These are phyloP conservation scores for Ondatra zibethicus DNA, from an alignment of 2,113 vertebrate genomes.

Conservation along the genomic window DNA sequence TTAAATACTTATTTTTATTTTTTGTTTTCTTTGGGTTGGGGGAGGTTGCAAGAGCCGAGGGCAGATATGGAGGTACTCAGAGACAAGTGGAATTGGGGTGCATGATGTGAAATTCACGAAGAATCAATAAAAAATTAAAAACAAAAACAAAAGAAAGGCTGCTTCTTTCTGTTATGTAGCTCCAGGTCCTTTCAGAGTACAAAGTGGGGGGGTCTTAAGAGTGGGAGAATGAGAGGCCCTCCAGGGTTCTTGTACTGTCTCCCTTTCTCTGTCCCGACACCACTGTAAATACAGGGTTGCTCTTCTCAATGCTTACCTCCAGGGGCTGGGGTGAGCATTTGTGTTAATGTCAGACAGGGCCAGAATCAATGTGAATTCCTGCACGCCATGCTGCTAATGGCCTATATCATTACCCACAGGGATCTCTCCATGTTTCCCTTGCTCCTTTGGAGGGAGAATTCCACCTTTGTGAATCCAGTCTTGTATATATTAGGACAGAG, in stretches of 20 bases:
- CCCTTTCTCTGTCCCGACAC: neutral
- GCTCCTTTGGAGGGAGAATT: slow-evolving; percentile 38
- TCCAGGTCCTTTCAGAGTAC: neutral
- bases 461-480: slow-evolving; percentile 25
- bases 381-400: slow-evolving; percentile 16
- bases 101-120: neutral
- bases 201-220: neutral
- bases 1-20: neutral
- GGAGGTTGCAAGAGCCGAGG: neutral
- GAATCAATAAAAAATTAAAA: neutral
- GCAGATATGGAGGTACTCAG: neutral
- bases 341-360: slow-evolving; percentile 39
- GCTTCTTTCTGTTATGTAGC: neutral
- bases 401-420: neutral
- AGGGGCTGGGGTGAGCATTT: slow-evolving; percentile 17
- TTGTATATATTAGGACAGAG: neutral
- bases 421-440: neutral
- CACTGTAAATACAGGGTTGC: slow-evolving; percentile 1
- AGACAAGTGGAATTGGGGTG: neutral
- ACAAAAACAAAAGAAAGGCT: neutral
- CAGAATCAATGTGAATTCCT: slow-evolving; percentile 63
- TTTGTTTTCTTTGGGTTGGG: neutral
- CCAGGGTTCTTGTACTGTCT: neutral
- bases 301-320: neutral
- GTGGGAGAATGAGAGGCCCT: neutral